A percentile compares a stretch with the other conserved stretches of the same genome.
These are phyloP conservation scores for Epizoanthus rinbou DNA, from an alignment of 92 coral and sea anemone species.

Conservation along the genomic window DNA sequence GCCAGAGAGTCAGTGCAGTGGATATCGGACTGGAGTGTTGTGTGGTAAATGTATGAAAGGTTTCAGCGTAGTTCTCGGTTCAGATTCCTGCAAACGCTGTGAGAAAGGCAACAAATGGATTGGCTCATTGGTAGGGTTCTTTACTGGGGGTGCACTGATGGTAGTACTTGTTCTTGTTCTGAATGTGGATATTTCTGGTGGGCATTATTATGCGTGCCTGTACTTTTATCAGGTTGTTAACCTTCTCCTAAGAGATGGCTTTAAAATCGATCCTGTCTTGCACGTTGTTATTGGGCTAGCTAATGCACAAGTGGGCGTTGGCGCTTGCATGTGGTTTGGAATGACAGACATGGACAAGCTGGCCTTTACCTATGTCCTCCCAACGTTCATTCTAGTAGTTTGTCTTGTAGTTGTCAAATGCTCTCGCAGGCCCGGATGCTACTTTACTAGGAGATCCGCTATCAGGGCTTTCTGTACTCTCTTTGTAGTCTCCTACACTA, in stretches of 20 bases:
- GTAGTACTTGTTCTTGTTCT: slow-evolving; percentile 54
- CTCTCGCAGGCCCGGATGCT: slow-evolving; percentile 49
- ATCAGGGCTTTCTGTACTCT: slow-evolving; percentile 71
- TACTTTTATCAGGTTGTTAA: slow-evolving; percentile 74
- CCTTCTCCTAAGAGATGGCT: slow-evolving; percentile 57
- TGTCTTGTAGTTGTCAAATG: slow-evolving; percentile 47
- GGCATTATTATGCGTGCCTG: slow-evolving; percentile 67
- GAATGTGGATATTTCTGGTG: slow-evolving; percentile 65
- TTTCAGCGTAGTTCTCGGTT: slow-evolving; percentile 64
- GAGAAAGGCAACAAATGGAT: slow-evolving; percentile 53
- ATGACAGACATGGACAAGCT: slow-evolving; percentile 72
- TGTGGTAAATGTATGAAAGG: slow-evolving; percentile 70
- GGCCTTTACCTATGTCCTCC: slow-evolving; percentile 70
- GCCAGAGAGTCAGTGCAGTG: slow-evolving; percentile 52
- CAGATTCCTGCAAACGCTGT: slow-evolving; percentile 52
- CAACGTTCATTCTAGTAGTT: slow-evolving; percentile 61
- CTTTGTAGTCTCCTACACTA: slow-evolving; percentile 68
- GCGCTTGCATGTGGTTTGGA: slow-evolving; percentile 76
- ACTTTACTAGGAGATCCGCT: slow-evolving; percentile 69
- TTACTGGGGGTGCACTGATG: slow-evolving; percentile 46
- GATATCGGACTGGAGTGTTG: slow-evolving; percentile 66
- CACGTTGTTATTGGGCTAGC: slow-evolving; percentile 67
- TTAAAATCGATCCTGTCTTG: slow-evolving; percentile 63
- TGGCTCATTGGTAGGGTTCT: slow-evolving; percentile 44
- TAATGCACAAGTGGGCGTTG: slow-evolving; percentile 71